Base-by-base conservation (phyloP, 2,113 vertebrate species). In the Ictidomys tridecemlineatus region DNA sequence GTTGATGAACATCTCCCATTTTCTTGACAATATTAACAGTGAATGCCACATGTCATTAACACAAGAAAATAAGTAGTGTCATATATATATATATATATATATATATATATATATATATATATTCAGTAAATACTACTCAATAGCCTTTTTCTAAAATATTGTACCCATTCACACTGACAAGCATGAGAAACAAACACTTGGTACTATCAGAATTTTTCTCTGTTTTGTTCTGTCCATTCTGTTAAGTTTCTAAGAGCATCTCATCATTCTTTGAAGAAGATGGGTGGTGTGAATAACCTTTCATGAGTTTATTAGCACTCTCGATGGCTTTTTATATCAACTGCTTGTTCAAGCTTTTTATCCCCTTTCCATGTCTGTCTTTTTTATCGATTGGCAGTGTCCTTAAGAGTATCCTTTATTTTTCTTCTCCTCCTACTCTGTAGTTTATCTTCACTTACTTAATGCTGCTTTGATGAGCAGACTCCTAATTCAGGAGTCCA, bases 81-180 rank as follows among this genome's bases (percentile, higher is more conserved):
- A 45, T 13, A 14, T 45, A 51, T 48, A 48, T 48, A 48, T 48
- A 48, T 48, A 48, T 48, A 48, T 48, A 48, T 48, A 48, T 48
- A 48, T 48, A 48, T 48, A 48, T 48, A 48, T 48, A 73, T 0
- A 4, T 5, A 14, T 77, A 17, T 18, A 78, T 12, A 51, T 24
- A 37, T 67, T 26, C 26, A 13, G 69, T 39, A 56, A 86, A 22
- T 32, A n/a, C n/a, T 30, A 5, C 4, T n/a, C 5, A 61, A 34
- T 8, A 42, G 14, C 26, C 12, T 17, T 20, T 69, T 63, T 14
- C 73, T 28, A 6, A 58, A 74, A 51, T 20, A 16, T 9, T n/a
- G 18, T 10, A 17, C 9, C 26, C 2, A 4, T 1, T 13, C 30
- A 22, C n/a, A 83, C 24, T 42, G 2, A n/a, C 1, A 39, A 2